These are phyloP conservation scores for Lerista edwardsae DNA, from an alignment of 2,797 vertebrate genomes.

Conservation along the genomic window DNA sequence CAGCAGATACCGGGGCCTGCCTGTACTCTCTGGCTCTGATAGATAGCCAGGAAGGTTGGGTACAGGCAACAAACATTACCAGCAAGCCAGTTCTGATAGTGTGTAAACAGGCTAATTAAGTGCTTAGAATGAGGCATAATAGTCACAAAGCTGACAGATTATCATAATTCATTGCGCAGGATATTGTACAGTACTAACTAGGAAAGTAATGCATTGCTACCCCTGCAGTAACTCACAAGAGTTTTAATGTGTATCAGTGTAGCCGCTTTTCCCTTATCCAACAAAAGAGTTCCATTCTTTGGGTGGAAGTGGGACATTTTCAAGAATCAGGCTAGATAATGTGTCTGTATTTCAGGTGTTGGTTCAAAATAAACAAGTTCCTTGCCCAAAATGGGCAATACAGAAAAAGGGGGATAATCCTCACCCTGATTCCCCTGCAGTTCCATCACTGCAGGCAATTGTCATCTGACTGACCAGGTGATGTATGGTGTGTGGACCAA, in stretches of 20 bases:
- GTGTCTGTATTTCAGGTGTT: too few species aligned
- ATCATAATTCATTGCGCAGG: background rate
- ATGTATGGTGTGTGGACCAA: too few species aligned
- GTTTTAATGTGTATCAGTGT: background rate
- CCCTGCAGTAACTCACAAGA: background rate
- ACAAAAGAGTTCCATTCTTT: too few species aligned
- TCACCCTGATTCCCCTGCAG: too few species aligned
- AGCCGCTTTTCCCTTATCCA: too few species aligned
- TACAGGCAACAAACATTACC: slow-evolving; percentile 11
- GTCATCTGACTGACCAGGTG: too few species aligned
- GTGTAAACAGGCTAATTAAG: background rate
- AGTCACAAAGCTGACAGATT: background rate
- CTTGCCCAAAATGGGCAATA: too few species aligned
- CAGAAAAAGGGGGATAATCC: too few species aligned
- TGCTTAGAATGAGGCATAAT: background rate
- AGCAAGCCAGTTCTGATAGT: background rate
- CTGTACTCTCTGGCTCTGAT: slow-evolving; percentile 1
- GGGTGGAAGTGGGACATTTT: background rate
- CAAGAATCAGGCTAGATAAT: too few species aligned
- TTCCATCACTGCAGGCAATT: too few species aligned
- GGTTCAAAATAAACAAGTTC: too few species aligned
- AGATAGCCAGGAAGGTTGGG: slow-evolving; percentile 6
- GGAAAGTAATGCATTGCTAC: background rate
- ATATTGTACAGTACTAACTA: background rate
- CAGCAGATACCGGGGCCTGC: too few species aligned